phyloP scores from a whole-genome alignment of 2,797 vertebrate genomes.

The Schizothorax lantsangensis region DNA sequence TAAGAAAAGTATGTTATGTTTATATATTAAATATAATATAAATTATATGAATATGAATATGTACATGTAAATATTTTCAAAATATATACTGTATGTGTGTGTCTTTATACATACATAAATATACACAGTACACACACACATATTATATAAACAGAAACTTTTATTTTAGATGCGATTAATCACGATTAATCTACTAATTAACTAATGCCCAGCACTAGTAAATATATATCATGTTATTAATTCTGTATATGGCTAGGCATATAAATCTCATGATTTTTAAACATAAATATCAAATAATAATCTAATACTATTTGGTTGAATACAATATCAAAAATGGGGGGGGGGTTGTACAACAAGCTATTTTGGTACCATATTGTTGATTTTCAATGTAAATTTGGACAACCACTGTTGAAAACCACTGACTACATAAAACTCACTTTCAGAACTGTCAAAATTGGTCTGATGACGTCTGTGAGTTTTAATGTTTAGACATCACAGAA shows the following conservation, averaged over 20 bases:
- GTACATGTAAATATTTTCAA: background rate
- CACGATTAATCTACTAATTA: background rate
- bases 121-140: background rate
- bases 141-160: background rate
- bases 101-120: too few species aligned
- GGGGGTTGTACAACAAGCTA: background rate
- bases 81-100: background rate
- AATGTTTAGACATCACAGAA: constrained; percentile 34
- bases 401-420: background rate
- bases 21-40: background rate
- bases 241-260: background rate
- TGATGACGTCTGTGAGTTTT: background rate
- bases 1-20: background rate
- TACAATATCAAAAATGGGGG: background rate
- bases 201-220: background rate
- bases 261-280: background rate
- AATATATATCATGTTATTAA: background rate
- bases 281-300: background rate
- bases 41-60: background rate
- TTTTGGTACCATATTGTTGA: background rate
- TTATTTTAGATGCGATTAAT: background rate
- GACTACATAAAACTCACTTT: background rate
- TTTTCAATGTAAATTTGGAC: background rate
- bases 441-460: background rate
- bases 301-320: background rate